These are phyloP conservation scores for Chydorus sphaericus DNA, from an alignment of 2,888 invertebrate genomes.

Conservation along the genomic window DNA sequence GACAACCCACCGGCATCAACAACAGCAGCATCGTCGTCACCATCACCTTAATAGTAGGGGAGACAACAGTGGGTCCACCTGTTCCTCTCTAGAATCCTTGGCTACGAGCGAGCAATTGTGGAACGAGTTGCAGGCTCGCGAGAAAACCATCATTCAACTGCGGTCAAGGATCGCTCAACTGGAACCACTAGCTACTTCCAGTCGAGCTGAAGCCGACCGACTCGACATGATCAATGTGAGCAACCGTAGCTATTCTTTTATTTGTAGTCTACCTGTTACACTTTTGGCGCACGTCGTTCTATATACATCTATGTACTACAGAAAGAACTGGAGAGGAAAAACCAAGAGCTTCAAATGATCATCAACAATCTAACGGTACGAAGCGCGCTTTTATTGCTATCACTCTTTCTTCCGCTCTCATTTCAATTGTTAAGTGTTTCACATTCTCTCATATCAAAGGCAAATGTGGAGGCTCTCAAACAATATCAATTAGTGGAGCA, in stretches of 20 bases:
- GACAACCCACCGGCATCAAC: neutral
- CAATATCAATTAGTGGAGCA: slow-evolving; percentile 7
- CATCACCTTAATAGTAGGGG: too few relatives aligned
- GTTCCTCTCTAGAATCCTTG: slow-evolving; percentile 17
- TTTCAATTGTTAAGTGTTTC: neutral
- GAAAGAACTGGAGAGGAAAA: slow-evolving; percentile 24
- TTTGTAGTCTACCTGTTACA: too few relatives aligned
- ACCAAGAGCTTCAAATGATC: slow-evolving; percentile 25
- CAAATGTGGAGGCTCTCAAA: neutral
- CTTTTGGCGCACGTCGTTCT: too few relatives aligned
- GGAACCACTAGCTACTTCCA: slow-evolving; percentile 20
- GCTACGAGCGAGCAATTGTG: slow-evolving; percentile 18
- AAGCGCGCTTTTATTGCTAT: neutral
- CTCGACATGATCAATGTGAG: slow-evolving; percentile 1
- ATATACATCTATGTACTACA: too few relatives aligned
- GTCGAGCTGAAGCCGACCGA: slow-evolving; percentile 21
- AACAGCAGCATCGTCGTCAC: too few relatives aligned
- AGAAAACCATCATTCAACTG: slow-evolving; percentile 24
- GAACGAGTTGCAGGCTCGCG: slow-evolving; percentile 22
- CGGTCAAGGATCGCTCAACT: slow-evolving; percentile 23
- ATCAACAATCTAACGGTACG: slow-evolving; percentile 15
- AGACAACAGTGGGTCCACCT: slow-evolving; percentile 2
- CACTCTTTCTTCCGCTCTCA: neutral
- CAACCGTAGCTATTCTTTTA: too few relatives aligned
- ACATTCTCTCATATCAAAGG: neutral